A percentile compares a stretch with the other conserved stretches of the same genome.
phyloP scores from a whole-genome alignment of 2,888 invertebrate genomes.

The Congeria kusceri region DNA sequence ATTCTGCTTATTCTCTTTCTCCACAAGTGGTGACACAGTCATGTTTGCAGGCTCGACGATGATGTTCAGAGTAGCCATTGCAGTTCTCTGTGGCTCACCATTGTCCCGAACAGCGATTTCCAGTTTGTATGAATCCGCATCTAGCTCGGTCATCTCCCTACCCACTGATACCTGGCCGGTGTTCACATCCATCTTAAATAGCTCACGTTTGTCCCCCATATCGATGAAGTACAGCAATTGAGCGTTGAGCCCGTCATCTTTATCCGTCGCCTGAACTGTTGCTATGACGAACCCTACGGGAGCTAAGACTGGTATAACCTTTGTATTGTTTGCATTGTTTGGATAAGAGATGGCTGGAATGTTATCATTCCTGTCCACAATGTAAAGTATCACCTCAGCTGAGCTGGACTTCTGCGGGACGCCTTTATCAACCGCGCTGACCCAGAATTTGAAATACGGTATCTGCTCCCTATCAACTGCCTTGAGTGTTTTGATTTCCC shows the following conservation, averaged over 20 bases:
- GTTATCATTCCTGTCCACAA: slow-evolving; percentile 98
- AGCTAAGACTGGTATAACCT: slow-evolving; percentile 71
- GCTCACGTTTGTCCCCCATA: slow-evolving; percentile 86
- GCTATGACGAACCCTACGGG: slow-evolving; percentile 74
- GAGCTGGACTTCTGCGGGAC: slow-evolving; percentile 90
- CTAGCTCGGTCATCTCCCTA: slow-evolving; percentile 67
- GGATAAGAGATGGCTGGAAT: slow-evolving; percentile 88
- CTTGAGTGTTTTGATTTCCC: slow-evolving; percentile 94
- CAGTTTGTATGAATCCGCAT: slow-evolving; percentile 72
- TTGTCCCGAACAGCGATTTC: slow-evolving; percentile 76
- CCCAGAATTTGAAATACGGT: slow-evolving; percentile 93
- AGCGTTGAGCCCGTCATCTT: slow-evolving; percentile 96
- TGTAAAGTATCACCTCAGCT: slow-evolving; percentile 96
- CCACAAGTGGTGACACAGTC: slow-evolving; percentile 51
- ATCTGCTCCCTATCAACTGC: slow-evolving; percentile 94
- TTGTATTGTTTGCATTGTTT: slow-evolving; percentile 75
- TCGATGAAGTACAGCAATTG: slow-evolving; percentile 97
- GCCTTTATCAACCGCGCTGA: slow-evolving; percentile 93
- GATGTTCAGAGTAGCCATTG: slow-evolving; percentile 66
- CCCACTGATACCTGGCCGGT: slow-evolving; percentile 84
- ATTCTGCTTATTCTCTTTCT: slow-evolving; percentile 68
- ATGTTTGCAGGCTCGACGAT: slow-evolving; percentile 70
- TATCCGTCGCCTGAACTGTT: slow-evolving; percentile 94
- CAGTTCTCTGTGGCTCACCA: slow-evolving; percentile 68
- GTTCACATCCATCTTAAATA: slow-evolving; percentile 85